Evolutionary conservation across 2,888 invertebrate species (phyloP), one percentile per base, ranked within the genome.

Genomic region (Diarsia mendica): DNA sequence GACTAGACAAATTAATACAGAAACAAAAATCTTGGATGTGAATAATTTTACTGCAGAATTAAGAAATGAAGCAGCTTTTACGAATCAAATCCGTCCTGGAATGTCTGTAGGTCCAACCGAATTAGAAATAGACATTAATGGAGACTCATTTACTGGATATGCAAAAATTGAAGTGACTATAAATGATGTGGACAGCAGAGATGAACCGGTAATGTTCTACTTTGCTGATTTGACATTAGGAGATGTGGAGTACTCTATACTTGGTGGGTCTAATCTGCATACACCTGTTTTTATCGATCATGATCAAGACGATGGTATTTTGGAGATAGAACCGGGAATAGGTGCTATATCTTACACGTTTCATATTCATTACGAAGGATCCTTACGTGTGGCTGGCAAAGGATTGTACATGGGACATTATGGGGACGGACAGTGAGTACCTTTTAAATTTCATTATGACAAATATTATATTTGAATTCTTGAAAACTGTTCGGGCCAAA

Each of bases 1-100:
- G 0, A 18, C 39, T 68, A 8, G 6, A n/a, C 8, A 64, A 18
- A 39, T 39, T 39, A 46, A 44, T 18, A n/a, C 28, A 15, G 49
- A 71, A 64, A 13, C 6, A 23, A 60, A 80, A 55, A 67, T n/a
- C 1, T 13, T 60, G 5, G 46, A 83, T 68, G 55, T 67, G 23
- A 63, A 55, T n/a, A 77, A 77, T 55, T 44, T 23, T n/a, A 80
- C 64, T 11, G 53, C 58, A 3, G 44, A 18, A 46, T n/a, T 49
- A 0, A 58, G 44, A 46, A 67, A 72, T 60, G 64, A 53, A 11
- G 73, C 67, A 4, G 70, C 64, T 6, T n/a, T 76, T 5, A 85
- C 88, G 63, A 91, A 90, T 63, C 82, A 88, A 66, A 75, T 94
- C 48, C 89, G 94, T 77, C 93, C 93, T 11, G 95, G 93, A 9